phyloP scores from a whole-genome alignment of 2,113 vertebrate species.

The Gobiocypris rarus region DNA sequence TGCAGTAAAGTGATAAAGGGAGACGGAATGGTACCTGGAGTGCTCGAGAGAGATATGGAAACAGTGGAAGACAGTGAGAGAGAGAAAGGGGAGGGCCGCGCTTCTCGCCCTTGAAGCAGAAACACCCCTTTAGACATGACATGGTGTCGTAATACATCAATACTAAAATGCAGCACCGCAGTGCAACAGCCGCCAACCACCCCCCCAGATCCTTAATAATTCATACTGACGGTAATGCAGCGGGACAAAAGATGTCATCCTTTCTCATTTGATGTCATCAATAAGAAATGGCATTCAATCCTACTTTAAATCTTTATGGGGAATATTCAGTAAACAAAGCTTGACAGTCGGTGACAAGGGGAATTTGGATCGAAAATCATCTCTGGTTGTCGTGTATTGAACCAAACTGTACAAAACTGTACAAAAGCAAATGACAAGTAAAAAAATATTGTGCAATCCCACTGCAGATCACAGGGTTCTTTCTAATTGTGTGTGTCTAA shows the following conservation, averaged over 20 bases:
- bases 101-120: constrained; percentile 12
- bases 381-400: constrained; percentile 7
- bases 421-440: constrained; percentile 5
- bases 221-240: constrained; percentile 53
- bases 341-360: constrained; percentile 54
- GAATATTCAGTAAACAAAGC: constrained; percentile 56
- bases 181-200: constrained; percentile 49
- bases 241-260: constrained; percentile 58
- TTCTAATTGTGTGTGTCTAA: constrained; percentile 49
- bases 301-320: constrained; percentile 60
- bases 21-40: neutral
- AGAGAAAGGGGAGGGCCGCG: neutral
- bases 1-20: constrained; percentile 11
- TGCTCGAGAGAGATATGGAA: constrained; percentile 1
- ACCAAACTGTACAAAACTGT: constrained; percentile 44
- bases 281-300: constrained; percentile 65
- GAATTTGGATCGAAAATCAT: constrained; percentile 48
- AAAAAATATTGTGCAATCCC: constrained; percentile 35
- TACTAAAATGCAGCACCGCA: constrained; percentile 46
- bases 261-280: constrained; percentile 68
- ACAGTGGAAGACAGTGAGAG: neutral
- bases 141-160: constrained; percentile 59
- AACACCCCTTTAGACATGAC: constrained; percentile 49
- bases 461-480: constrained; percentile 17
- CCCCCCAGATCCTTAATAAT: constrained; percentile 55